Conservation (phyloP, 2,888 invertebrate genomes). For the Machimus rusticus region DNA sequence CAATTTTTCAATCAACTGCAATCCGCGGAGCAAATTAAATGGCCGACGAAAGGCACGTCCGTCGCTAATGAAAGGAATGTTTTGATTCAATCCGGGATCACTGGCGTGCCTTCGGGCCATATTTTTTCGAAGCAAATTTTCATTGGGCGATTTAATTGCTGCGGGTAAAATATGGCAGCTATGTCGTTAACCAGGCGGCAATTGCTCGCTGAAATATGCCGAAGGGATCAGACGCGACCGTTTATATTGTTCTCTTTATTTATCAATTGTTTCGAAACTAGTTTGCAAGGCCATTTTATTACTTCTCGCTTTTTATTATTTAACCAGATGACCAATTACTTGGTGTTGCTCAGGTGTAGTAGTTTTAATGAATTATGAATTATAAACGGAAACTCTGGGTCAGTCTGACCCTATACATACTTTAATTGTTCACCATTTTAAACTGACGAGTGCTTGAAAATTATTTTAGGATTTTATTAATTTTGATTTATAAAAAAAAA, state of each 20-base stretch:
- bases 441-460: too few species aligned
- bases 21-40: neutral
- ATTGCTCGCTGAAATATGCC: neutral
- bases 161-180: neutral
- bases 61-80: neutral
- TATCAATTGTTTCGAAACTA: neutral
- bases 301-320: too few species aligned
- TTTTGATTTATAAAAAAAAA: too few species aligned
- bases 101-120: neutral
- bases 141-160: neutral
- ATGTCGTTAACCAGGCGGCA: neutral
- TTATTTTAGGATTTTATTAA: too few species aligned
- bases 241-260: neutral
- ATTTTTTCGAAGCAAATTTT: neutral
- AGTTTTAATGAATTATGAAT: too few species aligned
- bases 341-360: too few species aligned
- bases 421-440: too few species aligned
- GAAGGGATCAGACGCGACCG: neutral
- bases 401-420: too few species aligned
- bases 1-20: constrained; percentile 25
- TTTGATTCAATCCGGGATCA: neutral
- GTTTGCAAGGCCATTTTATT: neutral
- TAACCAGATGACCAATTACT: too few species aligned
- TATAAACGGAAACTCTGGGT: too few species aligned
- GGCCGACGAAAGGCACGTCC: neutral